These are phyloP conservation scores for Myotis planiceps DNA, from an alignment of 2,797 vertebrate genomes.

Conservation along the genomic window DNA sequence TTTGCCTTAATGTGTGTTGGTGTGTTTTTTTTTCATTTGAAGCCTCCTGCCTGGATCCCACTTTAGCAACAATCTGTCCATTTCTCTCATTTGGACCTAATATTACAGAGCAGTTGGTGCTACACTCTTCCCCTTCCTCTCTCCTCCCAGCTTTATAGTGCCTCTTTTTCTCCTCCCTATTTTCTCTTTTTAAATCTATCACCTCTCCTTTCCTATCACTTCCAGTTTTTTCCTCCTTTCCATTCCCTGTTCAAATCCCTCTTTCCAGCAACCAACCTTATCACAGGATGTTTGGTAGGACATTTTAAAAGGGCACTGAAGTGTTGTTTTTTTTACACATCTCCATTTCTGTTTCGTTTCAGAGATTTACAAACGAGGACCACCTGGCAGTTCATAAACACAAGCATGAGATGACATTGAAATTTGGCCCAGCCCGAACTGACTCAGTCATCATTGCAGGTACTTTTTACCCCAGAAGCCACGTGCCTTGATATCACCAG, in stretches of 20 bases:
- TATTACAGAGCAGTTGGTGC: slow-evolving; percentile 57
- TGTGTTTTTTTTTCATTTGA: slow-evolving; percentile 35
- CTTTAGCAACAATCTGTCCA: slow-evolving; percentile 75
- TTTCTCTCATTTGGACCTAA: slow-evolving; percentile 72
- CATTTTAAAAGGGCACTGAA: slow-evolving; percentile 64
- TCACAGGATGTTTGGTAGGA: slow-evolving; percentile 60
- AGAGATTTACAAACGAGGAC: slow-evolving; percentile 99
- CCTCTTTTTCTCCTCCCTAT: slow-evolving; percentile 13
- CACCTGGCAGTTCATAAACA: slow-evolving; percentile 99
- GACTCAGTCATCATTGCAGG: slow-evolving; percentile 92
- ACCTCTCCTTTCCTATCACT: slow-evolving; percentile 32
- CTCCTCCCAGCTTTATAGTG: slow-evolving; percentile 13
- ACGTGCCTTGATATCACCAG: slow-evolving; percentile 60
- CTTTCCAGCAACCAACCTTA: slow-evolving; percentile 52
- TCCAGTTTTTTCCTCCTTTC: slow-evolving; percentile 14
- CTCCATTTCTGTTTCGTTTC: slow-evolving; percentile 79
- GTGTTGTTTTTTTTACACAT: slow-evolving; percentile 34
- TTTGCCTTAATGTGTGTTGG: slow-evolving; percentile 14
- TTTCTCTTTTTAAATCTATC: slow-evolving; percentile 12
- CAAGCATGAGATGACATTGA: slow-evolving; percentile 99
- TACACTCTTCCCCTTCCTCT: neutral
- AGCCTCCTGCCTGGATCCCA: slow-evolving; percentile 61
- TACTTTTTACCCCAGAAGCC: slow-evolving; percentile 78
- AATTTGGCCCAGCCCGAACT: slow-evolving; percentile 94
- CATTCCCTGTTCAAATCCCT: neutral